Conservation (phyloP, 2,888 invertebrate species). For the Metallyticus violacea region DNA sequence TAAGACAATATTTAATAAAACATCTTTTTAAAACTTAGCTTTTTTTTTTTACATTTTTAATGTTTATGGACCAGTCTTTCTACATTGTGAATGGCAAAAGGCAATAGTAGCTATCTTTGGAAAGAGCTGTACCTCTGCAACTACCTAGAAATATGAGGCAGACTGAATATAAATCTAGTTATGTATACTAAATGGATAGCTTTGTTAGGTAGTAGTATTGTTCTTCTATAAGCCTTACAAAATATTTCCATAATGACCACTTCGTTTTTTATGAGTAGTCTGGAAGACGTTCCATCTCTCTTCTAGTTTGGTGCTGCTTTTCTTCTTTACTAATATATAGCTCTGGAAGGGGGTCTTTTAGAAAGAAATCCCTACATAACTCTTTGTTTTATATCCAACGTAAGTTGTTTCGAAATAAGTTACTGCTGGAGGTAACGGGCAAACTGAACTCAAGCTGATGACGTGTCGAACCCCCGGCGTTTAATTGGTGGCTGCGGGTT, state of each 20-base stretch:
- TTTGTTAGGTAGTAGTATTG: background rate
- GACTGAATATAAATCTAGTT: too few relatives aligned
- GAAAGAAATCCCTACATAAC: background rate
- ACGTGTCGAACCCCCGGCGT: constrained; percentile 6
- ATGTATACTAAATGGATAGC: too few relatives aligned
- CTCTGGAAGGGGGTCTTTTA: background rate
- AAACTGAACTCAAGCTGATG: background rate
- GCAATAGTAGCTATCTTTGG: too few relatives aligned
- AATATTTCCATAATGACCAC: background rate
- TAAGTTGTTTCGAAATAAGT: background rate
- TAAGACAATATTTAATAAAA: too few relatives aligned
- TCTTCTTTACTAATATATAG: background rate
- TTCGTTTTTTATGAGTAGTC: background rate
- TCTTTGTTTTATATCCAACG: background rate
- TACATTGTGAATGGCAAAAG: too few relatives aligned
- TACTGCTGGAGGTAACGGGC: background rate
- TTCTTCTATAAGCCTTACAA: background rate
- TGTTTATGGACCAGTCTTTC: too few relatives aligned
- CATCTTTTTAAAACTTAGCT: too few relatives aligned
- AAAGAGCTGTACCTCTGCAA: too few relatives aligned
- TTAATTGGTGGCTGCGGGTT: background rate
- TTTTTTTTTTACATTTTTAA: too few relatives aligned
- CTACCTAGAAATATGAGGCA: too few relatives aligned
- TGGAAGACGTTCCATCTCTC: background rate
- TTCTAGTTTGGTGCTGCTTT: background rate